Evolutionary conservation across 1,140 invertebrate species (phyloP).

Genomic region (Branchinecta lynchi): DNA sequence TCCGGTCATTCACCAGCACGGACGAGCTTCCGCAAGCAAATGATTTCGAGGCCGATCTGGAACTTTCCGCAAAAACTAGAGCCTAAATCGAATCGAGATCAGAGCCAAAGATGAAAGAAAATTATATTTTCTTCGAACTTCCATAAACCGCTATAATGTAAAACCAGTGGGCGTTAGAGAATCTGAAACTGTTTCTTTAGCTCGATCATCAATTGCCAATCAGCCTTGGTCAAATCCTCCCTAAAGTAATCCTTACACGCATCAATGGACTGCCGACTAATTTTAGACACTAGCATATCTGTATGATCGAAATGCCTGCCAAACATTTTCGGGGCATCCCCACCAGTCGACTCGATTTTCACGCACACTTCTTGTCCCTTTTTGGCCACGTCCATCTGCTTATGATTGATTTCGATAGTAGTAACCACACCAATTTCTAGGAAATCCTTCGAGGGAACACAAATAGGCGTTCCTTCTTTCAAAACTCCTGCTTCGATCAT

Average conservation of each 20-base stretch:
- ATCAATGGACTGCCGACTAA: constrained; percentile 92
- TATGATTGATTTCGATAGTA: constrained; percentile 74
- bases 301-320: constrained; percentile 95
- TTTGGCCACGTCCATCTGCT: constrained; percentile 65
- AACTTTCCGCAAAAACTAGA: no score
- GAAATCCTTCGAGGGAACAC: constrained; percentile 92
- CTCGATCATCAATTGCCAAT: constrained; percentile 97
- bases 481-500: constrained; percentile 88
- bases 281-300: constrained; percentile 92
- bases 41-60: no score
- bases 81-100: no score
- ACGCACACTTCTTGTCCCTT: constrained; percentile 97
- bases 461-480: constrained; percentile 89
- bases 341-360: constrained; percentile 90
- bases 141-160: neutral
- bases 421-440: constrained; percentile 86
- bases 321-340: constrained; percentile 94
- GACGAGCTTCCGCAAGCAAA: no score
- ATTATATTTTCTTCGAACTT: constrained; percentile 8
- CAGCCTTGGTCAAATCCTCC: constrained; percentile 84
- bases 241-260: constrained; percentile 98
- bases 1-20: no score
- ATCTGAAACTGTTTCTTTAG: constrained; percentile 96
- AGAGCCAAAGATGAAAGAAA: neutral
- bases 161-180: constrained; percentile 42